Evolutionary conservation across 2,888 invertebrate genomes (phyloP).

Genomic region (Automeris io): DNA sequence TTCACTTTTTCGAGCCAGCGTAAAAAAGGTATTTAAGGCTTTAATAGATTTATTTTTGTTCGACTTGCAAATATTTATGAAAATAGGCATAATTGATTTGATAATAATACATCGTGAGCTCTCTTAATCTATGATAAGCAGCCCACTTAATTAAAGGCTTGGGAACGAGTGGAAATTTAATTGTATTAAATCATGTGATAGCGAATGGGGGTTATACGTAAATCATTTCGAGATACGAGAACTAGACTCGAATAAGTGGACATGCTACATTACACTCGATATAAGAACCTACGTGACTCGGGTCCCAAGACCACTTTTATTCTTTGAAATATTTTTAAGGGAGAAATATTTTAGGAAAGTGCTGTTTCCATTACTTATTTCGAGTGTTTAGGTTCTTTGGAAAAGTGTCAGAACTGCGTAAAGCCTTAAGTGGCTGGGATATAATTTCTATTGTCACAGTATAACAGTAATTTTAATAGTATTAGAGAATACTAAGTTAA

Average conservation of each 20-base stretch:
- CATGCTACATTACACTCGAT: conserved; percentile 22
- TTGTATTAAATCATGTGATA: conserved; percentile 45
- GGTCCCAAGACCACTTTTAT: conserved; percentile 13
- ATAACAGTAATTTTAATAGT: neutral
- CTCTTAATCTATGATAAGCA: conserved; percentile 25
- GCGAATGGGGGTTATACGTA: conserved; percentile 23
- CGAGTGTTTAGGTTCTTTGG: conserved; percentile 15
- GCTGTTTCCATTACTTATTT: conserved; percentile 11
- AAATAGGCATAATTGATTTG: too few relatives aligned
- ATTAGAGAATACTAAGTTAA: neutral
- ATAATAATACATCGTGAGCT: too few relatives aligned
- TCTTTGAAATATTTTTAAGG: conserved; percentile 11
- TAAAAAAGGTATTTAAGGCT: too few relatives aligned
- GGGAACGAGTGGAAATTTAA: conserved; percentile 46
- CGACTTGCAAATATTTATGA: too few relatives aligned
- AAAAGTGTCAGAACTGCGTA: conserved; percentile 10
- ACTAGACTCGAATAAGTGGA: conserved; percentile 20
- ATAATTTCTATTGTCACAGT: conserved; percentile 8
- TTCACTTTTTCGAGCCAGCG: too few relatives aligned
- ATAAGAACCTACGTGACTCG: conserved; percentile 15
- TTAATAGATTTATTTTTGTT: too few relatives aligned
- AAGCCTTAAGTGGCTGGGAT: conserved; percentile 4
- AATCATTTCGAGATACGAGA: conserved; percentile 28
- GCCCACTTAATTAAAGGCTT: conserved; percentile 42
- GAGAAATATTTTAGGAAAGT: conserved; percentile 5